Evolutionary conservation across 2,888 invertebrate genomes (phyloP).

Genomic region (Macaria liturata): DNA sequence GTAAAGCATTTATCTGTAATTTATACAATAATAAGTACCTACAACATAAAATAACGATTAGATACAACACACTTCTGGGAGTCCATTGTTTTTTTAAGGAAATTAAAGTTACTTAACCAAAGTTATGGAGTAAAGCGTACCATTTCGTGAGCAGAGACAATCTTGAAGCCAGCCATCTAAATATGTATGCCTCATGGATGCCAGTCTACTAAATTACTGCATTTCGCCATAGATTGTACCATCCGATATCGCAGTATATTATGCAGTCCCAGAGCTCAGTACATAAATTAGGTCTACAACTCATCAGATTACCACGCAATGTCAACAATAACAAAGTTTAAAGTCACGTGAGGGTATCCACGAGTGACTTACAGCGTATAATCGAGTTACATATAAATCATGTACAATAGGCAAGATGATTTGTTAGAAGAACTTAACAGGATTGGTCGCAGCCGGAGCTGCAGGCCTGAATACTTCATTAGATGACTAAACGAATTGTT

Average conservation of each 20-base stretch:
- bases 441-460: slow-evolving; percentile 38
- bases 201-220: too few species aligned
- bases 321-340: slow-evolving; percentile 3
- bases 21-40: too few species aligned
- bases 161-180: not conserved
- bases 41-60: too few species aligned
- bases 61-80: too few species aligned
- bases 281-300: not conserved
- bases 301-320: slow-evolving; percentile 8
- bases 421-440: slow-evolving; percentile 60
- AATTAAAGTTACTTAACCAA: too few species aligned
- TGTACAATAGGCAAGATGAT: slow-evolving; percentile 58
- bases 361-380: slow-evolving; percentile 6
- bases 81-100: too few species aligned
- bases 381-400: slow-evolving; percentile 52
- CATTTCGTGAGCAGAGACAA: not conserved
- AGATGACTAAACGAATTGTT: slow-evolving; percentile 70
- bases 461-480: slow-evolving; percentile 71
- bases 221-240: too few species aligned
- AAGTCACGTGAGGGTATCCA: slow-evolving; percentile 2
- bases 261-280: slow-evolving; percentile 5
- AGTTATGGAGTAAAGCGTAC: too few species aligned
- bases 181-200: too few species aligned
- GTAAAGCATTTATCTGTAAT: too few species aligned
- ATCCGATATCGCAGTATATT: not conserved